These are phyloP conservation scores for Narcine bancroftii DNA, from an alignment of 2,113 vertebrate genomes.

Conservation along the genomic window DNA sequence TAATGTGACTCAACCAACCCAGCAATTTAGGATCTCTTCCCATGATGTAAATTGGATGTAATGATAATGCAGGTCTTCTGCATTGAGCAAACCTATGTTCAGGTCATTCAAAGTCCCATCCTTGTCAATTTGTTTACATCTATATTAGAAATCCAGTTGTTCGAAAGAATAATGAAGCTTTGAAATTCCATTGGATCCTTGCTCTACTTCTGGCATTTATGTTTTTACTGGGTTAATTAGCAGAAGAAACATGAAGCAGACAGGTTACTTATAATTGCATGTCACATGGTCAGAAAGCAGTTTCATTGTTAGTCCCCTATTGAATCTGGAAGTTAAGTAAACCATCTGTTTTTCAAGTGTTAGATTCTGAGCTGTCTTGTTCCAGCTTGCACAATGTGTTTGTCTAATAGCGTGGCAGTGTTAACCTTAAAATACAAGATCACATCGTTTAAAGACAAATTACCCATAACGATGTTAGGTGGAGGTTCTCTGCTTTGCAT, in stretches of 20 bases:
- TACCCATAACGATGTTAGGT: not conserved
- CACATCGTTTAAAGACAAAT: not conserved
- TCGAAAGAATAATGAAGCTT: not conserved
- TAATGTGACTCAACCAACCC: not conserved
- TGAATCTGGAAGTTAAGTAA: not conserved
- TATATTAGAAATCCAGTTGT: not conserved
- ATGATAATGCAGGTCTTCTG: no score
- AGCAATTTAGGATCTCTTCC: not conserved
- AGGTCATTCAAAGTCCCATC: not conserved
- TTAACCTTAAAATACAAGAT: not conserved
- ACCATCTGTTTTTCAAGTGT: not conserved
- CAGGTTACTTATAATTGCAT: not conserved
- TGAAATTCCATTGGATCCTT: not conserved
- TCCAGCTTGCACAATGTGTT: not conserved
- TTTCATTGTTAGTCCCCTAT: not conserved
- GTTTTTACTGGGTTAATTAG: not conserved
- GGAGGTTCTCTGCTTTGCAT: not conserved
- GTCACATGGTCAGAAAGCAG: not conserved
- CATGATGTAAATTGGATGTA: not conserved
- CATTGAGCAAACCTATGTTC: not conserved
- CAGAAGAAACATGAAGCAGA: not conserved
- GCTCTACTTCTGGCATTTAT: not conserved
- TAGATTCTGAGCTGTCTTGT: not conserved
- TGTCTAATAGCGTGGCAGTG: not conserved
- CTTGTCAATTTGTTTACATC: not conserved